Evolutionary conservation across 2,113 vertebrate genomes (phyloP).

Genomic region (Brienomyrus longianalis): DNA sequence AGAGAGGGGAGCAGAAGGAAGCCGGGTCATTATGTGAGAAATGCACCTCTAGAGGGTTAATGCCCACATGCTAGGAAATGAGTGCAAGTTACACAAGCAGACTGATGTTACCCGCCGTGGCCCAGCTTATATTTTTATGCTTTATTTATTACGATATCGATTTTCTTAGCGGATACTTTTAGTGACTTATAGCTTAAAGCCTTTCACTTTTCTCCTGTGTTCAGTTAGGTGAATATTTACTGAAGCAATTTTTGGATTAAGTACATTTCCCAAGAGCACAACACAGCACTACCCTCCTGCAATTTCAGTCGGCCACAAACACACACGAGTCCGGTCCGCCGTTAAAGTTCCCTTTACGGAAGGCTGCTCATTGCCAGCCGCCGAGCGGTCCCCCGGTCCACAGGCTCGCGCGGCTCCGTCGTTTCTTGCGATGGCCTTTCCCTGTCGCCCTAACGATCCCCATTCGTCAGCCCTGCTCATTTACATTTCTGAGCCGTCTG

Average conservation of each 20-base stretch:
- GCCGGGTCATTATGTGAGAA: neutral
- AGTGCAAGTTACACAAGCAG: neutral
- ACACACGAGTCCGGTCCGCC: neutral
- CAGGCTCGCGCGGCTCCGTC: neutral
- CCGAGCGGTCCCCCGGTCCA: rapidly evolving
- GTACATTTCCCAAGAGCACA: neutral
- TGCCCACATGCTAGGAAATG: neutral
- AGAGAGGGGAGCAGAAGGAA: neutral
- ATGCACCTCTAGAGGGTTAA: neutral
- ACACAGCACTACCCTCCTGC: neutral
- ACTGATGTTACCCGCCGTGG: neutral
- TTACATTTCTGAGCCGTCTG: neutral
- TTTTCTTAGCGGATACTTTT: neutral
- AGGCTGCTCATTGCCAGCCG: neutral
- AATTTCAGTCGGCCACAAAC: neutral
- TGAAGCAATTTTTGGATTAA: neutral
- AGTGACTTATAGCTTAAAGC: neutral
- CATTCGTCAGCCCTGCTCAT: neutral
- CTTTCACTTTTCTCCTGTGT: neutral
- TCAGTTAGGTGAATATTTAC: slow-evolving; percentile 13
- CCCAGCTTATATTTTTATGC: neutral
- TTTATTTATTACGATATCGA: slow-evolving; percentile 12
- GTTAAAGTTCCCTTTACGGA: neutral
- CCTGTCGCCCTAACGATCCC: slow-evolving; percentile 2
- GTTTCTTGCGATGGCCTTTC: neutral